phyloP scores from a whole-genome alignment of 2,797 vertebrate species.

The Notolepis coatsorum region DNA sequence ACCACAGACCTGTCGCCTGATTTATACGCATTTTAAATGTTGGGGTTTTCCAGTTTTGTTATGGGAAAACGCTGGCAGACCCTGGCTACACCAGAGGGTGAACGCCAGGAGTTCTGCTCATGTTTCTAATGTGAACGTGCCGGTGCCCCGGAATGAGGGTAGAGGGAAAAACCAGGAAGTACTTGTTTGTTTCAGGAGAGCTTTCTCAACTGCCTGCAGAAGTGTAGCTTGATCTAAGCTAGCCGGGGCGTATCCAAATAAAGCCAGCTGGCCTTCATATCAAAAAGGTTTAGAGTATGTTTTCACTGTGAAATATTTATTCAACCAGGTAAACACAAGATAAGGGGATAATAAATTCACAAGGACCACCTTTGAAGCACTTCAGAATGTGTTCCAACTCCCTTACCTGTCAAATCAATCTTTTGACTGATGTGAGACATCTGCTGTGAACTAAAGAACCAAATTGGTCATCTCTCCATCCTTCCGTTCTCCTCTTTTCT shows the following conservation, averaged over 20 bases:
- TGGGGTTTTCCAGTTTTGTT: no score
- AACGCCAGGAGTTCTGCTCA: conserved; percentile 18
- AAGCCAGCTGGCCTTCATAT: conserved; percentile 41
- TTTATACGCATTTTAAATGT: no score
- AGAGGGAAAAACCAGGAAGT: conserved; percentile 39
- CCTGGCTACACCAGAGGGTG: not conserved
- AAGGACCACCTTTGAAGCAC: conserved; percentile 56
- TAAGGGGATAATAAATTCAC: conserved; percentile 59
- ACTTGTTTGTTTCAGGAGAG: conserved; percentile 48
- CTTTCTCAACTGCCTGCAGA: conserved; percentile 1
- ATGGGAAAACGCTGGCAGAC: not conserved
- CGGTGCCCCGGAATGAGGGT: conserved; percentile 5
- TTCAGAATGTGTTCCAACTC: conserved; percentile 30
- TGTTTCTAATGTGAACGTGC: conserved; percentile 30
- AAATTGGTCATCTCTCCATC: conserved; percentile 25
- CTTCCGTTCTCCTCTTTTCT: not conserved
- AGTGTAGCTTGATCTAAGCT: conserved; percentile 24
- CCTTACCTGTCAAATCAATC: conserved; percentile 65
- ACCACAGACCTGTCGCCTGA: no score
- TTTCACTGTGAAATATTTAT: conserved; percentile 53
- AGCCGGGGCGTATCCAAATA: conserved; percentile 19
- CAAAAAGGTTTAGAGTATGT: conserved; percentile 48
- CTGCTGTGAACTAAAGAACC: conserved; percentile 45
- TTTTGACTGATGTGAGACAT: conserved; percentile 52
- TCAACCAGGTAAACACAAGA: conserved; percentile 57